Base-by-base conservation (phyloP, 2,888 invertebrate species). In the Anorthoa munda region DNA sequence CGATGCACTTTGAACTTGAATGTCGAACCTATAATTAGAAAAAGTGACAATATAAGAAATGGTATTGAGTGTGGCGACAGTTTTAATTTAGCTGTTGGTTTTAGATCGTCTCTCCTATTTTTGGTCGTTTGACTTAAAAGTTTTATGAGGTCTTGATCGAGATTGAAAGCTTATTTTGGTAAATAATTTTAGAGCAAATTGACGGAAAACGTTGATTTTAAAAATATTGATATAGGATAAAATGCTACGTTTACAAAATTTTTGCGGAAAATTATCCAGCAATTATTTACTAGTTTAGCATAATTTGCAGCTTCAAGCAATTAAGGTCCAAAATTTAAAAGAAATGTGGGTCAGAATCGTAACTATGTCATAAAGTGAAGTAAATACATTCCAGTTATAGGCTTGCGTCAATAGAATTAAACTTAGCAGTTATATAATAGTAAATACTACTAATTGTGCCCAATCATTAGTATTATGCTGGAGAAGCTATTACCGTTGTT, bases 1-100 rank as follows among this genome's bases (percentile, higher is more conserved):
- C 87, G 88, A 89, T 88, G 89, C 90, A 88, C 90, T 89, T 74
- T 88, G 84, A 90, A 89, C 90, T 92, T 91, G 87, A 71, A 75
- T 64, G 66, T 83, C 51, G 76, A 83, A 83, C 81, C 85, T 89
- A 81, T 79, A 83, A 86, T 87, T 83, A 87, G 67, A 86, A 84
- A 83, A 80, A 79, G 66, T 72, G 73, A 60, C 75, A 67, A n/a
- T 48, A 53, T 78, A 67, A 70, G 69, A 66, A 67, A n/a, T 53
- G 48, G 7, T 66, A 46, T 55, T 59, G 55, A 7, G 45, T 31
- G 50, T 61, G 31, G 50, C 55, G 46, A 65, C 45, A 53, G 13
- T 66, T 77, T 48, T 9, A 45, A 48, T 17, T 39, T 39, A 21
- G n/a, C 46, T 75, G 17, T 53, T 12, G 9, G 13, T 17, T 59